Evolutionary conservation across 2,113 vertebrate species (phyloP).

Genomic region (Mesoclemmys tuberculata): DNA sequence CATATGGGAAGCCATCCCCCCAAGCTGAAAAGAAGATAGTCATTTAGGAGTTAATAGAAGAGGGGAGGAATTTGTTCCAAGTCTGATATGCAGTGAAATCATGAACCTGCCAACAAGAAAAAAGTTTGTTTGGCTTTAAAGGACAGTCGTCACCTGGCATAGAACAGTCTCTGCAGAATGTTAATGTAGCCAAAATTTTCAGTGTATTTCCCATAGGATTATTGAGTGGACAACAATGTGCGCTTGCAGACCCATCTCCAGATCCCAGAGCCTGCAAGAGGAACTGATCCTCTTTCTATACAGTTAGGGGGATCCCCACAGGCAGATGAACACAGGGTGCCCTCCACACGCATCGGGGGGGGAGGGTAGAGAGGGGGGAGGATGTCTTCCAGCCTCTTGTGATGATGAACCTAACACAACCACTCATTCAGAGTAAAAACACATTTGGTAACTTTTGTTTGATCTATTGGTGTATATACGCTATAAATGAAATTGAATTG

Average conservation of each 20-base stretch:
- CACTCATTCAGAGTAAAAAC: not conserved
- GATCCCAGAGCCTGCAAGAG: not conserved
- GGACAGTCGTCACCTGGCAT: not conserved
- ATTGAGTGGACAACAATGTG: not conserved
- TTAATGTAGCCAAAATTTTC: not conserved
- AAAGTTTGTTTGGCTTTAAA: not conserved
- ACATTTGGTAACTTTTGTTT: not conserved
- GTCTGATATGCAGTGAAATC: not conserved
- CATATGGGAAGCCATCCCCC: conserved; percentile 58
- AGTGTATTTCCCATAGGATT: not conserved
- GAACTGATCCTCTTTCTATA: not conserved
- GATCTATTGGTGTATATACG: not conserved
- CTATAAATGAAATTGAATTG: not conserved
- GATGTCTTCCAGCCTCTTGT: not conserved
- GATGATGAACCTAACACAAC: not conserved
- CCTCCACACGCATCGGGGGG: not conserved
- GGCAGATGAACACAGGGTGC: not conserved
- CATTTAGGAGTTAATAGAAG: conserved; percentile 14
- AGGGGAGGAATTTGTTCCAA: conserved; percentile 6
- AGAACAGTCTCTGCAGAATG: not conserved
- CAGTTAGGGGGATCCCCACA: not conserved
- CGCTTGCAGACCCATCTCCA: not conserved
- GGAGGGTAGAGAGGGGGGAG: too few relatives aligned
- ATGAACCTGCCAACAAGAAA: not conserved
- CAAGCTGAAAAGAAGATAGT: conserved; percentile 43